phyloP scores from a whole-genome alignment of 2,797 vertebrate genomes.

The Propithecus perrieri region DNA sequence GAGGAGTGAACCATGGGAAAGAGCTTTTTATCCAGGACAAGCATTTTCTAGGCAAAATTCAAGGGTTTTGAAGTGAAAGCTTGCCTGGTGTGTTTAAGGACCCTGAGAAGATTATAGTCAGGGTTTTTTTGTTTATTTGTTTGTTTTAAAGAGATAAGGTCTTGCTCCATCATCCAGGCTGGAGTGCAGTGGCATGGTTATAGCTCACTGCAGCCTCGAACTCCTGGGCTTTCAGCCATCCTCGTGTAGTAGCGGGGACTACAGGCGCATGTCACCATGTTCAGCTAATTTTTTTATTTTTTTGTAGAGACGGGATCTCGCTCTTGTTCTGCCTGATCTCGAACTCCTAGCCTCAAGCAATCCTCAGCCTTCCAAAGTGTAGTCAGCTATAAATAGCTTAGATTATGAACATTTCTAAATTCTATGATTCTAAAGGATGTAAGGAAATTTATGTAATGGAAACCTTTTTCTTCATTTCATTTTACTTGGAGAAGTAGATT shows the following conservation, averaged over 20 bases:
- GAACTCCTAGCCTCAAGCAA: no score
- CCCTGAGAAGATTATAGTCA: not conserved
- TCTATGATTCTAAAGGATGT: not conserved
- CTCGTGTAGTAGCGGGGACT: no score
- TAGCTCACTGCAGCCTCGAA: no score
- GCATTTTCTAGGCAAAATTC: not conserved
- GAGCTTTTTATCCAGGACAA: not conserved
- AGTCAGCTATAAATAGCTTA: not conserved
- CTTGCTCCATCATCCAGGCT: no score
- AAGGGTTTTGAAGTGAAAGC: not conserved
- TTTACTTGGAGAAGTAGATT: not conserved
- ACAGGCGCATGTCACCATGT: no score
- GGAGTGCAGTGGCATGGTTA: no score
- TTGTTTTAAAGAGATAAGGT: no score
- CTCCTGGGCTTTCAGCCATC: no score
- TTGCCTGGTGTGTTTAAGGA: not conserved
- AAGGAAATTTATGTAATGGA: not conserved
- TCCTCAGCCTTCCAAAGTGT: not conserved
- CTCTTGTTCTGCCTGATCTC: not conserved
- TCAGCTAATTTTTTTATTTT: not conserved
- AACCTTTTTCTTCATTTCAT: not conserved
- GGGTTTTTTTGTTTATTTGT: no score
- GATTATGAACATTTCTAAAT: conserved; percentile 27
- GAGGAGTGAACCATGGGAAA: not conserved
- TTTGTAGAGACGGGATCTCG: not conserved